A percentile compares a stretch with the other conserved stretches of the same genome.
Conservation (phyloP, 2,113 vertebrate genomes). For the Microtus montanus region DNA sequence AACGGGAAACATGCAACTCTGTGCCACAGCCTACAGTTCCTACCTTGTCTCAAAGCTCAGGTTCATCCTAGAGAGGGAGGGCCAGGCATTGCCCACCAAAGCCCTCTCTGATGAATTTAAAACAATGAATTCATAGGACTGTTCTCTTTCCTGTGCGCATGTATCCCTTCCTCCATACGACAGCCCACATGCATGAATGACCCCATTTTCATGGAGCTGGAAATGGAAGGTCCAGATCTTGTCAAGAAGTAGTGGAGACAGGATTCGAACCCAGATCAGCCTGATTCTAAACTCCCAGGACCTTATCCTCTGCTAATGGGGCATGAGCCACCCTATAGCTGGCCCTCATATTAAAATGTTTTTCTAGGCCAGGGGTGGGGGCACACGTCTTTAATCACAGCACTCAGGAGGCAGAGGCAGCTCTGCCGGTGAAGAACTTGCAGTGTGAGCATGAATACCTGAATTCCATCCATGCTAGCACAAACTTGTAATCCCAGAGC, state of each 20-base stretch:
- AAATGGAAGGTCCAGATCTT: not conserved
- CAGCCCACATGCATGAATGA: not conserved
- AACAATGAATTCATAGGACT: not conserved
- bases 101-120: not conserved
- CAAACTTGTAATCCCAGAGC: not conserved
- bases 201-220: not conserved
- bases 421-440: not conserved
- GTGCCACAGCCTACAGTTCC: not conserved
- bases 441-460: too few relatives aligned
- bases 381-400: too few relatives aligned
- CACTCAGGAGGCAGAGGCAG: not conserved
- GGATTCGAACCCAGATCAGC: not conserved
- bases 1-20: not conserved
- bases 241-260: not conserved
- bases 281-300: not conserved
- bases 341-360: not conserved
- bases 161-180: not conserved
- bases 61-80: not conserved
- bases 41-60: not conserved
- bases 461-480: not conserved
- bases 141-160: not conserved
- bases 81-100: not conserved
- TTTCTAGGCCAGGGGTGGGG: not conserved
- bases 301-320: not conserved
- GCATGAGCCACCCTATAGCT: not conserved